Conservation (phyloP, 2,113 vertebrate genomes). For the Microtus ochrogaster region DNA sequence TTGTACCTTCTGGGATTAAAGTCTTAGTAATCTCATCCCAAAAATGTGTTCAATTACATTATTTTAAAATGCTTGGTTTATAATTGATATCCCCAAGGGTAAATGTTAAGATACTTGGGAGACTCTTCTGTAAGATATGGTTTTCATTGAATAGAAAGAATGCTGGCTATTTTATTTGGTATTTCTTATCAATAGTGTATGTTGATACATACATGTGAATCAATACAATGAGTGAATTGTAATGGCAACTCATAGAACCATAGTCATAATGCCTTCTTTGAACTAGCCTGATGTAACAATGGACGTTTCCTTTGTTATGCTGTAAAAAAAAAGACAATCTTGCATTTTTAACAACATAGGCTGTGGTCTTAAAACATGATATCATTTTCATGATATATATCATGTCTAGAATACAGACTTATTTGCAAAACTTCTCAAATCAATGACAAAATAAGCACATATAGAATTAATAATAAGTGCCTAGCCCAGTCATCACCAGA, state of each 20-base stretch:
- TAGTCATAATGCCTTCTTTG: not conserved
- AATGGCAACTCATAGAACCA: not conserved
- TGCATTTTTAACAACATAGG: not conserved
- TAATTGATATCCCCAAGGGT: constrained; percentile 4
- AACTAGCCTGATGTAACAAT: not conserved
- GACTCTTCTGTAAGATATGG: not conserved
- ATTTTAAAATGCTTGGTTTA: not conserved
- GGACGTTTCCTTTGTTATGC: not conserved
- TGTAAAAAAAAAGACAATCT: not conserved
- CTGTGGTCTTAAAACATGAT: not conserved
- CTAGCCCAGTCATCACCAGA: not conserved
- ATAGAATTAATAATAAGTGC: not conserved
- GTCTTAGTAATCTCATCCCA: too few relatives aligned
- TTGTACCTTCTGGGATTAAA: too few relatives aligned
- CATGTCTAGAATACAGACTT: not conserved
- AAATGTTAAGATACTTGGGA: not conserved
- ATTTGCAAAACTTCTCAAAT: not conserved
- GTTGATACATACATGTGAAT: not conserved
- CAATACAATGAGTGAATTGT: not conserved
- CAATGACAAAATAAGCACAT: not conserved
- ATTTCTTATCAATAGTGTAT: not conserved
- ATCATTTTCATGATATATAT: not conserved
- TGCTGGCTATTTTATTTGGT: not conserved
- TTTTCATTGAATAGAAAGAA: not conserved
- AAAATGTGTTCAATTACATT: too few relatives aligned